phyloP scores from a whole-genome alignment of 2,797 vertebrate species.

The Trachops cirrhosus region DNA sequence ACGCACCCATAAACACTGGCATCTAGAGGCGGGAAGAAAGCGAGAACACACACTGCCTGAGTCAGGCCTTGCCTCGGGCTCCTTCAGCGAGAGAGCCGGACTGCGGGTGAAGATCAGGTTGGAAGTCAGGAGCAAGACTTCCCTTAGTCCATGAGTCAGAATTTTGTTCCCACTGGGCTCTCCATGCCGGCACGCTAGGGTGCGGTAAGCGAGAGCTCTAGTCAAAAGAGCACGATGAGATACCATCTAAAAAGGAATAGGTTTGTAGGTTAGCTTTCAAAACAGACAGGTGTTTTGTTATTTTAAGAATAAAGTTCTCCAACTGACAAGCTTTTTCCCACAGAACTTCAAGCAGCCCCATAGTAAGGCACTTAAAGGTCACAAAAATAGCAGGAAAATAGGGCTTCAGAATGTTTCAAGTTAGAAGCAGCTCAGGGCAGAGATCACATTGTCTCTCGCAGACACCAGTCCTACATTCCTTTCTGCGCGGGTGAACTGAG shows the following conservation, averaged over 20 bases:
- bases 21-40: not conserved
- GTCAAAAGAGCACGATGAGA: conserved; percentile 66
- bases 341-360: not conserved
- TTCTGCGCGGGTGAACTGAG: not conserved
- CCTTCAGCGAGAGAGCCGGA: conserved; percentile 27
- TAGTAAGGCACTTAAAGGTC: conserved; percentile 47
- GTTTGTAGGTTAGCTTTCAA: conserved; percentile 64
- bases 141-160: conserved; percentile 52
- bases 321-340: not conserved
- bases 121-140: conserved; percentile 55
- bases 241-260: conserved; percentile 36
- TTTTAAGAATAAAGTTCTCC: conserved; percentile 61
- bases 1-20: not conserved
- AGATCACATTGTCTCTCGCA: not conserved
- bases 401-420: not conserved
- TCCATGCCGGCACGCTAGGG: not conserved
- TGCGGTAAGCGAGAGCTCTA: conserved; percentile 43
- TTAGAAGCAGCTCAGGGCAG: not conserved
- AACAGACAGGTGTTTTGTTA: conserved; percentile 61
- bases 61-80: conserved; percentile 51
- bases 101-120: conserved; percentile 61
- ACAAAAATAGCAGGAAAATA: conserved; percentile 6
- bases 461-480: not conserved
- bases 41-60: not conserved
- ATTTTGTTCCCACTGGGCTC: conserved; percentile 53